Percentiles rank a stretch among this genome's conserved stretches.
Evolutionary conservation across 2,113 vertebrate species (phyloP).

Genomic region (Oxyura jamaicensis): DNA sequence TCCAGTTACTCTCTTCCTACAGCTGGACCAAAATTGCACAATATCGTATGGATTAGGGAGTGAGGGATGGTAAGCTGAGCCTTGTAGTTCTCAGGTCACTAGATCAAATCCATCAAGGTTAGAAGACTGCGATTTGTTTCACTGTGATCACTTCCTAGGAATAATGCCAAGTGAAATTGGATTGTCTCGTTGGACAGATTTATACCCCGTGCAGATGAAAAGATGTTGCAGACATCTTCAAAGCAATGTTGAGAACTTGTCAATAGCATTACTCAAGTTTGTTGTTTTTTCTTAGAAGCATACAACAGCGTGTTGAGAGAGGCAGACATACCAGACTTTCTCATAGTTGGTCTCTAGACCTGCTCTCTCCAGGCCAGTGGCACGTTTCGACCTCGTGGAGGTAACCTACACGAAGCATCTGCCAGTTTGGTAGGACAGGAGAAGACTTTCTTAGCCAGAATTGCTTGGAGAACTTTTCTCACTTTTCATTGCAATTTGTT

Average conservation of each 20-base stretch:
- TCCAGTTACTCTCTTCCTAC: background rate
- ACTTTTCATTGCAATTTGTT: background rate
- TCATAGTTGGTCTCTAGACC: background rate
- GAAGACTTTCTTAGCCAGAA: background rate
- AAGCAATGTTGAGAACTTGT: constrained; percentile 14
- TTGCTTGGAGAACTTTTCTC: background rate
- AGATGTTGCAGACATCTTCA: background rate
- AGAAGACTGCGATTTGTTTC: background rate
- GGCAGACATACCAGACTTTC: background rate
- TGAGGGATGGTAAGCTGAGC: background rate
- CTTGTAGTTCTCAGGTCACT: background rate
- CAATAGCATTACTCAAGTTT: constrained; percentile 7
- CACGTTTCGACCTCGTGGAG: background rate
- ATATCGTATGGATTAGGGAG: background rate
- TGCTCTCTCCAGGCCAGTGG: background rate
- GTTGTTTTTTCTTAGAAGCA: constrained; percentile 37
- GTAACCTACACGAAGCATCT: background rate
- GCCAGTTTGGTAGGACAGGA: background rate
- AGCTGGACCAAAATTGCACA: background rate
- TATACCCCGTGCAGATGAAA: background rate
- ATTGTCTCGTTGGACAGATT: background rate
- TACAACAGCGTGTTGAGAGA: background rate
- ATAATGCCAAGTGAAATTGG: background rate
- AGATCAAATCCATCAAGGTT: background rate
- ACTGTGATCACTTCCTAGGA: background rate